These are phyloP conservation scores for Phthorimaea operculella DNA, from an alignment of 1,140 invertebrate genomes.

Conservation along the genomic window DNA sequence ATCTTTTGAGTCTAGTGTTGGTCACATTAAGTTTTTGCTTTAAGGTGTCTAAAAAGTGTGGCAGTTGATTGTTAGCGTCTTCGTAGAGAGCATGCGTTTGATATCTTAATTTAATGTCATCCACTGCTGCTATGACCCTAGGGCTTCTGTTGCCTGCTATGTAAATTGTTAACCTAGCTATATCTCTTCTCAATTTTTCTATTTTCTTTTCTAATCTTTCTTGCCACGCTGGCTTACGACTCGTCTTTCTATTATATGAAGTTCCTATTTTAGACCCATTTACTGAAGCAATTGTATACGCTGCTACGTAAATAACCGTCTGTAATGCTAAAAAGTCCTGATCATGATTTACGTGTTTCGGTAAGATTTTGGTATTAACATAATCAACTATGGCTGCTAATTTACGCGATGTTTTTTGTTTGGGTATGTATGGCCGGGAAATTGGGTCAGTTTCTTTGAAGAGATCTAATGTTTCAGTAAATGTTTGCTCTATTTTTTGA, in stretches of 20 bases:
- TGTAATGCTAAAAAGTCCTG: not conserved
- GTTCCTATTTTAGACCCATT: not conserved
- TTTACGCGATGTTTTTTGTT: not conserved
- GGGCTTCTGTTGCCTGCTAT: not conserved
- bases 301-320: not conserved
- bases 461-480: not conserved
- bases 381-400: not conserved
- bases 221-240: not conserved
- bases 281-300: not conserved
- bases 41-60: constrained; percentile 4
- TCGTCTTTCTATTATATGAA: not conserved
- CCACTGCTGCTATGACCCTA: not conserved
- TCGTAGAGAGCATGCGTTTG: not conserved
- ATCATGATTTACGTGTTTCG: not conserved
- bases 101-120: not conserved
- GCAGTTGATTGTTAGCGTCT: not conserved
- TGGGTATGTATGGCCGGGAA: not conserved
- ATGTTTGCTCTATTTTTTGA: not conserved
- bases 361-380: not conserved
- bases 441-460: not conserved
- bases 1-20: not conserved
- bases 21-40: not conserved
- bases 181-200: not conserved
- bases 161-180: not conserved
- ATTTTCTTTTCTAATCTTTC: not conserved